These are phyloP conservation scores for Campoletis sonorensis DNA, from an alignment of 1,140 invertebrate genomes.

Conservation along the genomic window DNA sequence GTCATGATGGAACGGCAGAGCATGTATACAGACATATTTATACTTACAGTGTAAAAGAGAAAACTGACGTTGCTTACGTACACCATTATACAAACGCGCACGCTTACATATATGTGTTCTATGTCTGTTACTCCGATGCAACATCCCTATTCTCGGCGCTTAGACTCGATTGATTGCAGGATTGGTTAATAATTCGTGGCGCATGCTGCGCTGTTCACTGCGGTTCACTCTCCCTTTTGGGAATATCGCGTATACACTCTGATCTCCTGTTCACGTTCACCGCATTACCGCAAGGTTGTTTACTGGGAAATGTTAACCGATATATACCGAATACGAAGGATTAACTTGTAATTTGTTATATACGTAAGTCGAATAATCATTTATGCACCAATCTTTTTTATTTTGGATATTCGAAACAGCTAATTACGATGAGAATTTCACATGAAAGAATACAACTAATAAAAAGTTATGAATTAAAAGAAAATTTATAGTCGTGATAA, in stretches of 20 bases:
- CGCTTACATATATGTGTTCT: not conserved
- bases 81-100: not conserved
- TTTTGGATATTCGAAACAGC: too few relatives aligned
- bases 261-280: slow-evolving; percentile 23
- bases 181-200: slow-evolving; percentile 61
- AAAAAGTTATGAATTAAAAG: too few relatives aligned
- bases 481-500: too few relatives aligned
- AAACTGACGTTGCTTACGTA: not conserved
- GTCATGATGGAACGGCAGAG: slow-evolving; percentile 34
- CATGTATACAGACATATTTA: not conserved
- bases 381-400: not conserved
- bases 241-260: slow-evolving; percentile 38
- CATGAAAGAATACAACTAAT: too few relatives aligned
- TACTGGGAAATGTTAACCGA: slow-evolving; percentile 11
- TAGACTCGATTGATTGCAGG: slow-evolving; percentile 59
- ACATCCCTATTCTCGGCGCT: slow-evolving; percentile 19
- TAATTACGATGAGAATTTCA: not conserved
- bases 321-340: slow-evolving; percentile 9
- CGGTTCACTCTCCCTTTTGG: slow-evolving; percentile 49
- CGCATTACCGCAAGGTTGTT: slow-evolving; percentile 2
- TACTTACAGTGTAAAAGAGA: not conserved
- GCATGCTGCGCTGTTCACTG: slow-evolving; percentile 50
- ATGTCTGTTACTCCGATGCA: not conserved
- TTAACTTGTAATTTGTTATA: slow-evolving; percentile 14
- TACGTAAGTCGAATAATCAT: not conserved